These are phyloP conservation scores for Tiaroga cobitis DNA, from an alignment of 2,797 vertebrate genomes.

Conservation along the genomic window DNA sequence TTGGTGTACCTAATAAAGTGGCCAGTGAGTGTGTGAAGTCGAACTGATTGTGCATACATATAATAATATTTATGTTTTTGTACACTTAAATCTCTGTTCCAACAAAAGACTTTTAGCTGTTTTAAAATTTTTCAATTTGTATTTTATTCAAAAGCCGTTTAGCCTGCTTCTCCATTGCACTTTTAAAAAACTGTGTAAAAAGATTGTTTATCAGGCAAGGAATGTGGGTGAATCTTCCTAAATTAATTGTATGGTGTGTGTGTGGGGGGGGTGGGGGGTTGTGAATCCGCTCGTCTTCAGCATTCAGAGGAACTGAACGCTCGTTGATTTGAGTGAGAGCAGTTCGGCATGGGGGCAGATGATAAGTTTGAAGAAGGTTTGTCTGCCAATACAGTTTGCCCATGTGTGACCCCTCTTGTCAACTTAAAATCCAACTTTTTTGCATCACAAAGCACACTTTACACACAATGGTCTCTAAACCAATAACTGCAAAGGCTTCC, in stretches of 20 bases:
- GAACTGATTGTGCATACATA: no score
- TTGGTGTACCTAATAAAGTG: no score
- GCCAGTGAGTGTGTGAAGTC: no score
- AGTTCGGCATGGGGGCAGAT: slow-evolving; percentile 48
- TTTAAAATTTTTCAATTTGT: neutral
- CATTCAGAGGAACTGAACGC: slow-evolving; percentile 43
- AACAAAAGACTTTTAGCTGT: neutral
- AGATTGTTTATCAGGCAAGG: slow-evolving; percentile 44
- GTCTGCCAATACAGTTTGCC: slow-evolving; percentile 57
- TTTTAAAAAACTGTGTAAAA: slow-evolving; percentile 62
- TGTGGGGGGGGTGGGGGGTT: no score
- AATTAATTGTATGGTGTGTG: slow-evolving; percentile 10
- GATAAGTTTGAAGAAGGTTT: slow-evolving; percentile 71
- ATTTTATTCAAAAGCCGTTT: neutral
- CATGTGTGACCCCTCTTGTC: slow-evolving; percentile 57
- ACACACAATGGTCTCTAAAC: slow-evolving; percentile 68
- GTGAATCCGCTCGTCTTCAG: slow-evolving; percentile 21
- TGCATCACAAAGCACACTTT: slow-evolving; percentile 77
- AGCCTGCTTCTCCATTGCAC: slow-evolving; percentile 61
- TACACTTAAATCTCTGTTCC: neutral
- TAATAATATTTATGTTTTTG: no score
- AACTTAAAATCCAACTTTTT: slow-evolving; percentile 69
- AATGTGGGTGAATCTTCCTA: slow-evolving; percentile 47
- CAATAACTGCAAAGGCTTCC: slow-evolving; percentile 76
- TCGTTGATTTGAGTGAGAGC: slow-evolving; percentile 46